Evolutionary conservation across 2,797 vertebrate genomes (phyloP), one percentile per base, ranked within the genome.

Genomic region (Amphiprion clarkii): DNA sequence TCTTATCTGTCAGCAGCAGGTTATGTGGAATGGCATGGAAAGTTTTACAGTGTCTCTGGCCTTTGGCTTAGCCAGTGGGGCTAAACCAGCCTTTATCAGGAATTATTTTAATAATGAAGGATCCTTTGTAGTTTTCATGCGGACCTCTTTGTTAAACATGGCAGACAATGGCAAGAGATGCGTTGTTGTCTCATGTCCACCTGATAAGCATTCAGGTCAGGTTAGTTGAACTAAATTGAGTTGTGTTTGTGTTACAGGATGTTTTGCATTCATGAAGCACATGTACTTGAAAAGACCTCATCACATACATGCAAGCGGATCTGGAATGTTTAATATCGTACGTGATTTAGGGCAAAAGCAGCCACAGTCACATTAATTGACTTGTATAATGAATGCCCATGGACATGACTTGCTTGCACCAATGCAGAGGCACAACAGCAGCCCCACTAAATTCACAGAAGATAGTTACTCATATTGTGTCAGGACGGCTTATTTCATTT

Each of bases 1-100:
- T 67, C 67, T 73, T 84, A 86, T 89, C 84, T 69, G 59, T 74
- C 55, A 53, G 71, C 21, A 27, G 63, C 61, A 76, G 62, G 73
- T 76, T 79, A 80, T 63, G 46, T 64, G 27, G 55, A 55, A 63
- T 69, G 21, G 73, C 76, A 69, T 61, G 49, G 46, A 71, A 27
- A 54, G 46, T 67, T 67, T 53, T 61, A 54, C 23, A 31, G 23
- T 21, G 19, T 72, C 42, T 81, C 58, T 56, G 62, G 31, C 74
- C 78, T 27, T 42, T 49, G 69, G 73, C 58, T 60, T 19, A 72
- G 71, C 69, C 71, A 44, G 1, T 17, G 5, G 69, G 60, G 67
- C 53, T 74, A 12, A 71, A 79, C 42, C 75, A 23, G 56, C 12
- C 31, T 61, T 61, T 72, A 68, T 83, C 57, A 59, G 31, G 29